Conservation (phyloP, 2,797 vertebrate genomes). For the Catamblyrhynchus diadema region DNA sequence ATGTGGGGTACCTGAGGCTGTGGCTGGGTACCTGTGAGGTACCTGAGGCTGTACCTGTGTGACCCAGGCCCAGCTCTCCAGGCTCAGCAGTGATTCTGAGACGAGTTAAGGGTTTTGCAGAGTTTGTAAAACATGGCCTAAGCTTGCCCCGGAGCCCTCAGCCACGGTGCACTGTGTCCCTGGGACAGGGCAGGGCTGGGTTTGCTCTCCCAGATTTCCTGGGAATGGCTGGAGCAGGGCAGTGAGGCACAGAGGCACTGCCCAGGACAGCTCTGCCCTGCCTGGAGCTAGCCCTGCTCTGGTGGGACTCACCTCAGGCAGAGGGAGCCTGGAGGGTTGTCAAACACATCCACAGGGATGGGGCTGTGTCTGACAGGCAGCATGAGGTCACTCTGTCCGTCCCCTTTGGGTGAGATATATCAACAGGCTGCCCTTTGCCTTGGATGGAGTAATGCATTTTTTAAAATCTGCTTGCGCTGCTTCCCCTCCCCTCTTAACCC, state of each 20-base stretch:
- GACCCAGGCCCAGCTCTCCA: background rate
- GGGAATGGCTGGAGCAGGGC: background rate
- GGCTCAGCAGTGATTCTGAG: background rate
- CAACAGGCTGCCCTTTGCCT: background rate
- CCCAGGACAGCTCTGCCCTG: background rate
- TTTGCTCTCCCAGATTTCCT: background rate
- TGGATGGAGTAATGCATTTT: background rate
- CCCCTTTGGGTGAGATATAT: constrained; percentile 44
- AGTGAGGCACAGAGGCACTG: background rate
- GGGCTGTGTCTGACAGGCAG: constrained; percentile 27
- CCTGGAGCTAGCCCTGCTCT: background rate
- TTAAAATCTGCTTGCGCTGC: background rate
- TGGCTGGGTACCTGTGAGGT: too few species aligned
- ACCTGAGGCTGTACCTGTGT: background rate
- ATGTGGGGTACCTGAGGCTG: too few species aligned
- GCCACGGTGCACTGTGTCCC: rapidly evolving
- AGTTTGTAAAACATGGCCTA: background rate
- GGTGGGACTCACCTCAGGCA: background rate
- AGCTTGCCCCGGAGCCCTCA: background rate
- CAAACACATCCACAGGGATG: background rate
- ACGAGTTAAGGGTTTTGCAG: background rate
- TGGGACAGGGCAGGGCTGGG: background rate
- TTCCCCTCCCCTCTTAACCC: background rate
- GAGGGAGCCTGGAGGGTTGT: too few species aligned
- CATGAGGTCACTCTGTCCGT: constrained; percentile 56